A percentile compares a stretch with the other conserved stretches of the same genome.
Evolutionary conservation across 2,797 vertebrate species (phyloP).

Genomic region (Pampus argenteus): DNA sequence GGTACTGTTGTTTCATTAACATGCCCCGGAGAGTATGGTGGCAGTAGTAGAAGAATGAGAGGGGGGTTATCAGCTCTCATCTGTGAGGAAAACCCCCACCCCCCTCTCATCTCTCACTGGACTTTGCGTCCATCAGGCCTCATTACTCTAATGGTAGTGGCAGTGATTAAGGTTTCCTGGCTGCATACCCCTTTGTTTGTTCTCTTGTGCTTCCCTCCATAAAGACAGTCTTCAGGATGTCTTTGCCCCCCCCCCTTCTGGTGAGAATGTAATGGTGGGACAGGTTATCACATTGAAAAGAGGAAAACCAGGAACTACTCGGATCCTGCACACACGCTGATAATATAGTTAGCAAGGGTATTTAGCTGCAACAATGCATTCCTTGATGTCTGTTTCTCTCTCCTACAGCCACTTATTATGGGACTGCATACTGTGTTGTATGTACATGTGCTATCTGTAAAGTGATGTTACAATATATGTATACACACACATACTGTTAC

Average conservation of each 20-base stretch:
- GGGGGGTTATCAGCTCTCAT: conserved; percentile 75
- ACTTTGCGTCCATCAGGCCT: conserved; percentile 86
- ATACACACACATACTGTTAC: conserved; percentile 7
- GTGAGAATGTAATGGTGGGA: conserved; percentile 59
- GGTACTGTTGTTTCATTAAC: conserved; percentile 74
- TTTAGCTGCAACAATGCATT: conserved; percentile 72
- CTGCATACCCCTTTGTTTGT: conserved; percentile 80
- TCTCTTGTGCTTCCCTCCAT: conserved; percentile 73
- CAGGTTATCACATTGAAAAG: conserved; percentile 68
- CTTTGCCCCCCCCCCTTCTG: conserved; percentile 44
- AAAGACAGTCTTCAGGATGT: conserved; percentile 75
- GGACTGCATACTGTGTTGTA: conserved; percentile 13
- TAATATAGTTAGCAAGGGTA: conserved; percentile 70
- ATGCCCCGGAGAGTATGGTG: conserved; percentile 69
- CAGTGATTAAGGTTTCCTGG: conserved; percentile 89
- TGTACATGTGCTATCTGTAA: conserved; percentile 2
- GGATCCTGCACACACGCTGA: conserved; percentile 79
- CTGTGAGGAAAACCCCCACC: conserved; percentile 72
- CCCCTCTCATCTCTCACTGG: conserved; percentile 64
- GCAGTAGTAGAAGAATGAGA: conserved; percentile 63
- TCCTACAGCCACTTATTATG: conserved; percentile 23
- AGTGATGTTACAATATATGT: conserved; percentile 1
- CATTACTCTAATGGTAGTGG: conserved; percentile 81
- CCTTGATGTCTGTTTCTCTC: conserved; percentile 20
- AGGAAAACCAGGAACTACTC: conserved; percentile 76